Evolutionary conservation across 2,888 invertebrate genomes (phyloP), one percentile per base, ranked within the genome.

Genomic region (Clunio marinus): DNA sequence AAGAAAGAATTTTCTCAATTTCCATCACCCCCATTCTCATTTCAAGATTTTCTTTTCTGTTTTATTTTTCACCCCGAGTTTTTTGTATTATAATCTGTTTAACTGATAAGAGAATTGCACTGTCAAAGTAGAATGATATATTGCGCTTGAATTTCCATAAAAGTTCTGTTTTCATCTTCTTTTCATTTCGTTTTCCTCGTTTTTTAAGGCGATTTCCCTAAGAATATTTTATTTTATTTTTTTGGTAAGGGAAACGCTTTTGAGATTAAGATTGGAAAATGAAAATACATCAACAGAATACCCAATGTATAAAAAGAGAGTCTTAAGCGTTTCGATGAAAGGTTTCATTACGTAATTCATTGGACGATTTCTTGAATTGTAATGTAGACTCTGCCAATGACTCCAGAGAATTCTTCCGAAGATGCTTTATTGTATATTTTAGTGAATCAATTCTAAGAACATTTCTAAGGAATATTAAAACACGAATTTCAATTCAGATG

Each of bases 101-200:
- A 63, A 63, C 63, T 63, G 63, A 63, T 63, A 63, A 63, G 63
- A 63, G 63, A 63, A 63, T 63, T 63, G 63, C 63, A 63, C 63
- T 63, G 63, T 63, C 63, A 63, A 63, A 46, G 45, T 27, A 63
- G 63, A 63, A 63, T 63, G 63, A 63, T 63, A 63, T 63, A 63
- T 63, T 63, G 63, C 63, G 63, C 63, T 63, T n/a, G 46, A 63
- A 63, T 63, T 63, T 63, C 63, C 63, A 63, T 63, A 63, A 63
- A 63, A 63, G 25, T 63, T 59, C 59, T 35, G 28, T 28, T 59
- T 63, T 60, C 63, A 35, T 32, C 62, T 41, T 22, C n/a, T 62
- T 25, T 46, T 20, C 63, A 45, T 20, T 37, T 13, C 20, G 28
- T 32, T 45, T 22, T 63, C 63, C 25, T 46, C 5, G 32, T 46